A percentile compares a stretch with the other conserved stretches of the same genome.
phyloP scores from a whole-genome alignment of 2,113 vertebrate species.

The Chamaetylas fuelleborni region DNA sequence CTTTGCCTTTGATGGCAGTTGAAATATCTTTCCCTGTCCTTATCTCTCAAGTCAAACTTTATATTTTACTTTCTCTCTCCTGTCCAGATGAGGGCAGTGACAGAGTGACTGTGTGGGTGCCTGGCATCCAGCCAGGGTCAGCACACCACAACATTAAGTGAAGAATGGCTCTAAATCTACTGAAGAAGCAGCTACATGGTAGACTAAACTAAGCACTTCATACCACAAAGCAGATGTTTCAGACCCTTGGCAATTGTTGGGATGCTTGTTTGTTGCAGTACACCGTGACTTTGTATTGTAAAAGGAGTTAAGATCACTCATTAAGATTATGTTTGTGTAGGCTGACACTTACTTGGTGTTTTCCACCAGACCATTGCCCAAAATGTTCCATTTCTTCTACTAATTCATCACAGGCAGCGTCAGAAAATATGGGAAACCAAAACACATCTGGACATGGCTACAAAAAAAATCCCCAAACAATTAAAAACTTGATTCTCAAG shows the following conservation, averaged over 20 bases:
- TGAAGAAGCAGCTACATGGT: background rate
- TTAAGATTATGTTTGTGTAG: background rate
- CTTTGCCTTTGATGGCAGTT: background rate
- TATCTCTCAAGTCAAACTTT: background rate
- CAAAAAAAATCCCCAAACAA: background rate
- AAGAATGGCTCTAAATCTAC: background rate
- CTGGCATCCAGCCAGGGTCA: background rate
- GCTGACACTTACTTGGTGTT: conserved; percentile 82
- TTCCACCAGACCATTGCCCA: conserved; percentile 94
- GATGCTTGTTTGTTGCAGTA: background rate
- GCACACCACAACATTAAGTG: background rate
- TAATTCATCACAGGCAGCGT: conserved; percentile 89
- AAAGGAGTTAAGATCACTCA: background rate
- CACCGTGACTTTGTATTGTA: background rate
- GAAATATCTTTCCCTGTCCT: background rate
- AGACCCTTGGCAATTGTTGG: background rate
- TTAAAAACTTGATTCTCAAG: background rate
- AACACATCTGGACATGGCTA: conserved; percentile 98
- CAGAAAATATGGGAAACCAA: conserved; percentile 96
- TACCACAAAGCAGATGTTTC: background rate
- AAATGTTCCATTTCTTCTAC: conserved; percentile 95
- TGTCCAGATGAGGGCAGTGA: background rate
- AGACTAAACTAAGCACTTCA: background rate
- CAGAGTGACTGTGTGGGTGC: background rate
- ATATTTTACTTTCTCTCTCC: background rate